These are phyloP conservation scores for Pithys albifrons DNA, from an alignment of 2,113 vertebrate species.

Conservation along the genomic window DNA sequence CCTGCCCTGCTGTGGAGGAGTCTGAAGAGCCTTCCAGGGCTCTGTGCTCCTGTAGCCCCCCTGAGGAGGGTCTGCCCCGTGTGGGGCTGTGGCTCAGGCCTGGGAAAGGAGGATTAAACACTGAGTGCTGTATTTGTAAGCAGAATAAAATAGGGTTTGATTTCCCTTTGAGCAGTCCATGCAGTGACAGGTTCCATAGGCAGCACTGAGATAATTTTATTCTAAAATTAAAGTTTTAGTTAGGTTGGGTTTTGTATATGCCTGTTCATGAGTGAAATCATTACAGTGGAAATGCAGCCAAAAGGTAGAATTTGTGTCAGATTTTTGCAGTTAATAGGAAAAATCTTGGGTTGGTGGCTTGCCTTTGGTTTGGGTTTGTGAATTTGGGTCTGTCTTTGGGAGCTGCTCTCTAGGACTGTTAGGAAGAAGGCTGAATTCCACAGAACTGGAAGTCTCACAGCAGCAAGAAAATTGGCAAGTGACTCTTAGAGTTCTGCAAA, in stretches of 20 bases:
- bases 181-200: background rate
- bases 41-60: background rate
- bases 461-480: background rate
- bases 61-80: background rate
- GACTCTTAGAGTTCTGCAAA: background rate
- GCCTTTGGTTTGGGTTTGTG: background rate
- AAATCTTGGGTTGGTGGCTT: background rate
- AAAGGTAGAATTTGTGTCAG: background rate
- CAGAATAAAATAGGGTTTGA: conserved; percentile 36
- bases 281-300: background rate
- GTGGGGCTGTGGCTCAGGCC: conserved; percentile 30
- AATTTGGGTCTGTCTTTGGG: background rate
- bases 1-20: background rate
- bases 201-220: background rate
- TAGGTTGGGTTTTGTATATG: background rate
- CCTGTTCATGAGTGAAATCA: background rate
- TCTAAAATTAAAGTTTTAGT: background rate
- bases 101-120: conserved; percentile 58
- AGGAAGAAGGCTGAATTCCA: background rate
- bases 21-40: background rate
- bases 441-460: background rate
- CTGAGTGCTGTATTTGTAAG: conserved; percentile 51
- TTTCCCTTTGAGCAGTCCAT: conserved; percentile 29
- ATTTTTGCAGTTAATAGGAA: background rate
- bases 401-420: background rate